These are phyloP conservation scores for Euzetes globulus DNA, from an alignment of 2,888 invertebrate species.

Conservation along the genomic window DNA sequence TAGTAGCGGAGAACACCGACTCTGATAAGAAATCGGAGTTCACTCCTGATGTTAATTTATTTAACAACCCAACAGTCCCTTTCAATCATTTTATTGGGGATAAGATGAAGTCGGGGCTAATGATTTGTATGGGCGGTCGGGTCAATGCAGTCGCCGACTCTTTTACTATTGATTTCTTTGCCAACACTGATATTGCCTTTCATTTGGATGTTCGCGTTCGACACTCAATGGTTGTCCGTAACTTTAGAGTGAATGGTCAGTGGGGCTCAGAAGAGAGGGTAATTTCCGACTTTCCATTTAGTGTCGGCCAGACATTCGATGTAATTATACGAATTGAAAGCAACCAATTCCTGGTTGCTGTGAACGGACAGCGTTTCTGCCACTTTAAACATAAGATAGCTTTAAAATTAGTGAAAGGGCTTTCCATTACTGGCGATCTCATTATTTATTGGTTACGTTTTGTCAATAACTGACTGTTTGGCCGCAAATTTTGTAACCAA, in stretches of 20 bases:
- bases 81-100: not conserved
- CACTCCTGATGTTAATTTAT: no score
- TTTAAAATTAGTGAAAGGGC: slow-evolving; percentile 57
- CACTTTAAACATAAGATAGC: slow-evolving; percentile 58
- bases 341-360: slow-evolving; percentile 56
- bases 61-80: no score
- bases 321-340: slow-evolving; percentile 56
- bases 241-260: slow-evolving; percentile 57
- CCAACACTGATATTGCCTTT: slow-evolving; percentile 57
- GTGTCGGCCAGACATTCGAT: slow-evolving; percentile 53
- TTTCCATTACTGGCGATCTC: slow-evolving; percentile 66
- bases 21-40: no score
- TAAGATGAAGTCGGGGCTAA: not conserved
- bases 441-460: slow-evolving; percentile 49
- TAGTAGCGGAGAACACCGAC: no score
- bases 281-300: slow-evolving; percentile 50
- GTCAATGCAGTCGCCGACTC: not conserved
- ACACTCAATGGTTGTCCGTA: slow-evolving; percentile 68
- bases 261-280: slow-evolving; percentile 65
- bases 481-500: no score
- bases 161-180: slow-evolving; percentile 1
- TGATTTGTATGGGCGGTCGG: slow-evolving; percentile 16
- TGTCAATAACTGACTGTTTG: no score
- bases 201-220: slow-evolving; percentile 75
- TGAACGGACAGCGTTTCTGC: slow-evolving; percentile 60